Evolutionary conservation across 2,888 invertebrate species (phyloP), one percentile per base, ranked within the genome.

Genomic region (Chamaedrilus cognettii): DNA sequence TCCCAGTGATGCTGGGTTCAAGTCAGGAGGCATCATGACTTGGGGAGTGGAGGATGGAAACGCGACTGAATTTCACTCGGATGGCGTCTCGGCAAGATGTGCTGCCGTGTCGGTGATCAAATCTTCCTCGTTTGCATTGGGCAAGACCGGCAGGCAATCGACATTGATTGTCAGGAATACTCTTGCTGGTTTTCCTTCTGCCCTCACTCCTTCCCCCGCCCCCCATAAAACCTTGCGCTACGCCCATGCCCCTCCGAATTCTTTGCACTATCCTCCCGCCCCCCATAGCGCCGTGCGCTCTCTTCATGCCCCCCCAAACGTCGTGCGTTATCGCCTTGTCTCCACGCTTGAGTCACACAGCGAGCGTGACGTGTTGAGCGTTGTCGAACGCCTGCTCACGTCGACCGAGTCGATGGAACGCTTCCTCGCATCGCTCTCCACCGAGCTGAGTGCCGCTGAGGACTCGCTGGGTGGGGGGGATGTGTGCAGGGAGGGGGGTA

Each of bases 381-480:
- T 67, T 49, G 49, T 72, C 1, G 69, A 71, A 11, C 58, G 69
- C 2, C 32, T 70, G 31, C 28, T 66, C 19, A 63, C 69, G 1
- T 56, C 59, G 26, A 70, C 72, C 28, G 56, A 69, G 50, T 70
- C 65, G n/a, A 61, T 72, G 67, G 58, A 58, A 15, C 51, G 67
- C 55, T 63, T 69, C n/a, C 62, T 72, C 31, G 19, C 50, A 1
- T 69, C 70, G 0, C 64, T 72, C n/a, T 64, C 63, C 56, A 51
- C 69, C 11, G 65, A 70, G 31, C 28, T 67, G 33, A 35, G 64
- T n/a, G 7, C 61, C n/a, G 57, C 56, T n/a, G 33, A n/a, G 2
- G 33, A 5, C 11, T n/a, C 11, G 5, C 30, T 28, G 7, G 7
- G 56, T 23, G 7, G 7, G 11, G 56, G 7, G 5, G 23, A 7